Conservation (phyloP, 2,888 invertebrate genomes). For the Callyntrura sp. region DNA sequence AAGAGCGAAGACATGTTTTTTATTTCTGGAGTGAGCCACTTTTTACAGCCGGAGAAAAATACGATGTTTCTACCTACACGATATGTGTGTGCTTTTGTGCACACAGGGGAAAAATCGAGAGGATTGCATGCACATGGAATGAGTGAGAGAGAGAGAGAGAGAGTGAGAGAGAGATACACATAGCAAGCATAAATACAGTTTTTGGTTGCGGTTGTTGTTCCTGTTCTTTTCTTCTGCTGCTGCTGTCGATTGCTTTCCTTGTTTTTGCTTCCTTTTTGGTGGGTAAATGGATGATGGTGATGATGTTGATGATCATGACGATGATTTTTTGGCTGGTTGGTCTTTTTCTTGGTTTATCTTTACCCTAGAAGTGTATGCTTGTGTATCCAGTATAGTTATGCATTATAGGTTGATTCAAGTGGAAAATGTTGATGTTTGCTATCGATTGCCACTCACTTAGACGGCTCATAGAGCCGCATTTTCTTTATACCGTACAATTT, state of each 20-base stretch:
- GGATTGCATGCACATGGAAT: conserved; percentile 71
- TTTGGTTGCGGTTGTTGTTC: conserved; percentile 35
- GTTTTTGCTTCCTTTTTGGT: conserved; percentile 64
- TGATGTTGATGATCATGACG: not conserved
- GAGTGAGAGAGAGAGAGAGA: too few relatives aligned
- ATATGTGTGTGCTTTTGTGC: conserved; percentile 48
- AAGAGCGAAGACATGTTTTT: conserved; percentile 72
- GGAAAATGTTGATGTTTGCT: conserved; percentile 82
- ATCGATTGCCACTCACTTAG: conserved; percentile 80
- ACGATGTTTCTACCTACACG: not conserved
- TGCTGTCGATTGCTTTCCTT: conserved; percentile 71
- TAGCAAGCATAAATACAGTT: not conserved
- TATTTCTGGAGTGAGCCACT: conserved; percentile 68
- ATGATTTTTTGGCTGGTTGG: conserved; percentile 29
- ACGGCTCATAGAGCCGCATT: conserved; percentile 59
- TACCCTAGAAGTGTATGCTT: not conserved
- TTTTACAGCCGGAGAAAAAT: conserved; percentile 55
- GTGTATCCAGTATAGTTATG: conserved; percentile 66
- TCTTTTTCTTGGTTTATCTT: conserved; percentile 19
- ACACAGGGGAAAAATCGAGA: conserved; percentile 44
- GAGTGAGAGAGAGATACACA: not conserved
- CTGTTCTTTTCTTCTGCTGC: not conserved
- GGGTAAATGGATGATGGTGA: conserved; percentile 49
- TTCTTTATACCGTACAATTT: conserved; percentile 5
- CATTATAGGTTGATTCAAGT: conserved; percentile 79